phyloP scores from a whole-genome alignment of 64 coral and sea anemone species.

The Stichodactyla helianthus region DNA sequence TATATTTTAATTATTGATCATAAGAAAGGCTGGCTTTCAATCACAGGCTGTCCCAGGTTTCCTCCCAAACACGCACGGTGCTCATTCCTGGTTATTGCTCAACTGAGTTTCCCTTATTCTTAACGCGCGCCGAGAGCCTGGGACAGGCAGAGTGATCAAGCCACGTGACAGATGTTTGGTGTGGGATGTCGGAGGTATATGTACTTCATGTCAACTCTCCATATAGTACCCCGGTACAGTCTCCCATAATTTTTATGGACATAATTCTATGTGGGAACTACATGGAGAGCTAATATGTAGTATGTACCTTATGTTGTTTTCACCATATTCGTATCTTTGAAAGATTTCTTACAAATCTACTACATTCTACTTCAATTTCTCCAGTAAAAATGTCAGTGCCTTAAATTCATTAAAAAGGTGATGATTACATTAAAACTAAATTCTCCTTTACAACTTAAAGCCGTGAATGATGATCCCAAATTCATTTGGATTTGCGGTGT shows the following conservation, averaged over 20 bases:
- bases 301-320: neutral
- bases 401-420: slow-evolving; percentile 26
- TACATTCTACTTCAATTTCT: neutral
- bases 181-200: neutral
- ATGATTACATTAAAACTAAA: slow-evolving; percentile 32
- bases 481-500: neutral
- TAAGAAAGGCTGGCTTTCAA: slow-evolving; percentile 1
- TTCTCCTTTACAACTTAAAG: slow-evolving; percentile 11
- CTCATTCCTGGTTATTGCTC: neutral
- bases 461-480: neutral
- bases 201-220: too few species aligned
- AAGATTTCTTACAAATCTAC: slow-evolving; percentile 12
- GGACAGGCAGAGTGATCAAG: neutral
- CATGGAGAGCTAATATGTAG: too few species aligned
- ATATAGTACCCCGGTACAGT: too few species aligned
- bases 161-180: neutral
- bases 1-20: slow-evolving; percentile 9
- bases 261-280: too few species aligned
- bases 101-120: neutral
- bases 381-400: slow-evolving; percentile 8
- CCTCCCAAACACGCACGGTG: neutral
- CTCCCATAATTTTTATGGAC: too few species aligned
- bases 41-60: slow-evolving; percentile 1
- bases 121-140: neutral
- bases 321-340: neutral